phyloP scores from a whole-genome alignment of 2,797 vertebrate species.

The Sebastes steindachneri region DNA sequence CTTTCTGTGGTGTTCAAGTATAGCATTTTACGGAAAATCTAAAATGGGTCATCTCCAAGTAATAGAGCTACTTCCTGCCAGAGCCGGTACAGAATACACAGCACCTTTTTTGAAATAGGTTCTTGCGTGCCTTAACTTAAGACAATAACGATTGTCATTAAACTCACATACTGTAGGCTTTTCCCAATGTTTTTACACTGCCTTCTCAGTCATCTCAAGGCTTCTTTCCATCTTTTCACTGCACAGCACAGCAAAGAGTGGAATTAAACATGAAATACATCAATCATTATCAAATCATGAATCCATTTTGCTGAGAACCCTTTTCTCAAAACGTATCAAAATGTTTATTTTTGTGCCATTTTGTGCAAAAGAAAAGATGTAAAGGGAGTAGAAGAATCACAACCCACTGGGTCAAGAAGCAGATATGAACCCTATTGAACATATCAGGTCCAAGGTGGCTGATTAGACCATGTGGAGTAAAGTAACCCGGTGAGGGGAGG shows the following conservation, averaged over 20 bases:
- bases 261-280: slow-evolving; percentile 66
- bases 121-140: background rate
- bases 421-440: slow-evolving; percentile 92
- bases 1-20: background rate
- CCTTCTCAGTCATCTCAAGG: slow-evolving; percentile 87
- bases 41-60: background rate
- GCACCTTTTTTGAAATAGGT: background rate
- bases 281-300: slow-evolving; percentile 61
- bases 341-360: slow-evolving; percentile 67
- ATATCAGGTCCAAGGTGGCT: slow-evolving; percentile 80
- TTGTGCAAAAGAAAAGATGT: slow-evolving; percentile 89
- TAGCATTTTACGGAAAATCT: background rate
- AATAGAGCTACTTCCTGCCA: background rate
- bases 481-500: slow-evolving; percentile 70
- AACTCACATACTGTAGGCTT: slow-evolving; percentile 85
- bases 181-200: slow-evolving; percentile 87
- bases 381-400: slow-evolving; percentile 82
- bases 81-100: background rate
- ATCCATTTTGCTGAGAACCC: slow-evolving; percentile 49
- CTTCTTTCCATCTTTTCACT: slow-evolving; percentile 88
- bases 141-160: slow-evolving; percentile 22
- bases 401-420: slow-evolving; percentile 83
- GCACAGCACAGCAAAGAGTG: slow-evolving; percentile 78
- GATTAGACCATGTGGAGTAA: slow-evolving; percentile 77
- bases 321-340: slow-evolving; percentile 49